Conservation (phyloP, 2,113 vertebrate genomes). For the Psephotus haematonotus region DNA sequence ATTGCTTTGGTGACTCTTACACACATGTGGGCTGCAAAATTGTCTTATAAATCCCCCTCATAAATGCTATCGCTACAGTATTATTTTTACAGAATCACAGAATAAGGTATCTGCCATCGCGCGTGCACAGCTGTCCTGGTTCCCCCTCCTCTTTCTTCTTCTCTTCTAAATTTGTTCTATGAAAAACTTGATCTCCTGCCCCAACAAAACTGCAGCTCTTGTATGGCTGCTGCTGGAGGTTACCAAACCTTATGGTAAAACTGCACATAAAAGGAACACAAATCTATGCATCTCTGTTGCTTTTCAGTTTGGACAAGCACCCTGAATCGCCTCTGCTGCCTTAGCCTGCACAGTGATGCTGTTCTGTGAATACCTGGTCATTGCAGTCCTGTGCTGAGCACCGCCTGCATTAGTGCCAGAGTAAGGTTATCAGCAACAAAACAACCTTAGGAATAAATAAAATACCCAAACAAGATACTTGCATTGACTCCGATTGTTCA, state of each 20-base stretch:
- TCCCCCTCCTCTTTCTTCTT: background rate
- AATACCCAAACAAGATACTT: background rate
- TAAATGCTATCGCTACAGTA: slow-evolving; percentile 70
- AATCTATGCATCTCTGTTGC: background rate
- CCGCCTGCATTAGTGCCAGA: rapidly evolving
- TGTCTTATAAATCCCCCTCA: slow-evolving; percentile 70
- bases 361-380: rapidly evolving
- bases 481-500: background rate
- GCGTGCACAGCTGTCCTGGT: slow-evolving; percentile 32
- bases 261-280: background rate
- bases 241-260: background rate
- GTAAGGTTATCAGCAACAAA: background rate
- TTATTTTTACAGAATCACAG: slow-evolving; percentile 70
- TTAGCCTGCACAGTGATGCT: rapidly evolving
- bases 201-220: background rate
- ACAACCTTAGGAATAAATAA: background rate
- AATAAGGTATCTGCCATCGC: slow-evolving; percentile 65
- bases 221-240: background rate
- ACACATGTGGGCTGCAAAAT: slow-evolving; percentile 68
- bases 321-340: rapidly evolving
- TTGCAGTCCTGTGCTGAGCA: rapidly evolving
- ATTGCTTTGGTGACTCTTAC: slow-evolving; percentile 65
- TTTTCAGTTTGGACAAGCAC: background rate
- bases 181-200: background rate
- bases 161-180: background rate